These are phyloP conservation scores for Labia minor DNA, from an alignment of 2,888 invertebrate genomes.

Conservation along the genomic window DNA sequence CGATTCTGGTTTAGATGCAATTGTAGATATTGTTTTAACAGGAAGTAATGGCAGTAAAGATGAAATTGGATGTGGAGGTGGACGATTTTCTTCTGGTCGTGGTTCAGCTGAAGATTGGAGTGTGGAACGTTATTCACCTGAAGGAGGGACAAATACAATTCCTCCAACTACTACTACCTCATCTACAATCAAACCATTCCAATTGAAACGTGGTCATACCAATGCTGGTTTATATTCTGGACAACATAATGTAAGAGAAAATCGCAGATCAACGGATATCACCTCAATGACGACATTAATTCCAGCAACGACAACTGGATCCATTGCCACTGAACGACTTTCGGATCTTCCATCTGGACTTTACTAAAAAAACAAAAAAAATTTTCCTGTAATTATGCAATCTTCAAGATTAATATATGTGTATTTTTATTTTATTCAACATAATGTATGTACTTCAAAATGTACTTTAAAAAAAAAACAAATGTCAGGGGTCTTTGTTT, in stretches of 20 bases:
- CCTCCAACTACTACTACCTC: not conserved
- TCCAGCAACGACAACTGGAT: slow-evolving; percentile 19
- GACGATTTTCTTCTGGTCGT: slow-evolving; percentile 23
- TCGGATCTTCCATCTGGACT: slow-evolving; percentile 31
- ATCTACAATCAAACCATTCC: slow-evolving; percentile 36
- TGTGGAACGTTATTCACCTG: slow-evolving; percentile 25
- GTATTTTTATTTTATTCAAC: too few relatives aligned
- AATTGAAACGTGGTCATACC: slow-evolving; percentile 49
- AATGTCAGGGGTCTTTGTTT: too few relatives aligned
- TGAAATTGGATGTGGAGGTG: slow-evolving; percentile 21
- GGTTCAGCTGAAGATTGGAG: slow-evolving; percentile 26
- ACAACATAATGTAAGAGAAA: slow-evolving; percentile 32
- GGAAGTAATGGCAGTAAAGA: not conserved
- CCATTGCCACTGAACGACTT: slow-evolving; percentile 24
- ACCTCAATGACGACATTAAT: not conserved
- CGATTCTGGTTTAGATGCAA: slow-evolving; percentile 52
- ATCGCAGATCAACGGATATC: not conserved
- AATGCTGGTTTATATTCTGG: slow-evolving; percentile 57
- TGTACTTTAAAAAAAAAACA: not conserved
- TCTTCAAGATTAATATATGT: too few relatives aligned
- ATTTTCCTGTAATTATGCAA: not conserved
- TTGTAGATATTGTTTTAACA: slow-evolving; percentile 59
- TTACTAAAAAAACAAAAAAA: slow-evolving; percentile 25
- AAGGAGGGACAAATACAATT: slow-evolving; percentile 24
- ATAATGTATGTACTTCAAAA: too few relatives aligned